Evolutionary conservation across 2,888 invertebrate genomes (phyloP).

Genomic region (Herminia tarsipennalis): DNA sequence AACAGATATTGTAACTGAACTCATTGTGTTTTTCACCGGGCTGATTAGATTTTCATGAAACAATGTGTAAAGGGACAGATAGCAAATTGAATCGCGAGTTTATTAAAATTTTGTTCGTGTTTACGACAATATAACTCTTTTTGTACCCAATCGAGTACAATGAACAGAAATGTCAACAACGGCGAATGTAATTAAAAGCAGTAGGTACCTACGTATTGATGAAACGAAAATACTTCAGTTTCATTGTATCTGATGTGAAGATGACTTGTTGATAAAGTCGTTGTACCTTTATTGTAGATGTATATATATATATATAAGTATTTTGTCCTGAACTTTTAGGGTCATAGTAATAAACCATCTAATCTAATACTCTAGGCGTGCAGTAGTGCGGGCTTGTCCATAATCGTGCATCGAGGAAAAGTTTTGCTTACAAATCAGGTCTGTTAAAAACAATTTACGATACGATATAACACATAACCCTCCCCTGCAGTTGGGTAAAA

Average conservation of each 20-base stretch:
- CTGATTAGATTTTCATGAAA: constrained; percentile 77
- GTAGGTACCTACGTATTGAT: too few species aligned
- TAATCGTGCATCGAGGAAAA: too few species aligned
- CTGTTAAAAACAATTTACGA: too few species aligned
- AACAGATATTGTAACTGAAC: constrained; percentile 72
- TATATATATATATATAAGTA: too few species aligned
- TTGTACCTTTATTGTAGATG: too few species aligned
- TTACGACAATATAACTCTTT: constrained; percentile 56
- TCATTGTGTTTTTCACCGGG: constrained; percentile 71
- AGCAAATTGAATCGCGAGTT: constrained; percentile 71
- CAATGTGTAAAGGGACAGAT: constrained; percentile 76
- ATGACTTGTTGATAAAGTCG: neutral
- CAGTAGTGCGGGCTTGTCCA: too few species aligned
- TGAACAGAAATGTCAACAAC: constrained; percentile 41
- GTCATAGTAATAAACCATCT: too few species aligned
- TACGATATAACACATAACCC: too few species aligned
- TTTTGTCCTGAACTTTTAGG: too few species aligned
- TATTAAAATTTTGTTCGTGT: constrained; percentile 65
- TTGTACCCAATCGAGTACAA: constrained; percentile 37
- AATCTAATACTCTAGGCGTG: too few species aligned
- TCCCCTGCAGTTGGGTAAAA: too few species aligned
- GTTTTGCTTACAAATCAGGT: too few species aligned
- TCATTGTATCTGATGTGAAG: neutral
- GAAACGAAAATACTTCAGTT: constrained; percentile 29
- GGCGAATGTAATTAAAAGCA: constrained; percentile 35